phyloP scores from a whole-genome alignment of 1,140 invertebrate genomes.

The Phocides pigmalion region DNA sequence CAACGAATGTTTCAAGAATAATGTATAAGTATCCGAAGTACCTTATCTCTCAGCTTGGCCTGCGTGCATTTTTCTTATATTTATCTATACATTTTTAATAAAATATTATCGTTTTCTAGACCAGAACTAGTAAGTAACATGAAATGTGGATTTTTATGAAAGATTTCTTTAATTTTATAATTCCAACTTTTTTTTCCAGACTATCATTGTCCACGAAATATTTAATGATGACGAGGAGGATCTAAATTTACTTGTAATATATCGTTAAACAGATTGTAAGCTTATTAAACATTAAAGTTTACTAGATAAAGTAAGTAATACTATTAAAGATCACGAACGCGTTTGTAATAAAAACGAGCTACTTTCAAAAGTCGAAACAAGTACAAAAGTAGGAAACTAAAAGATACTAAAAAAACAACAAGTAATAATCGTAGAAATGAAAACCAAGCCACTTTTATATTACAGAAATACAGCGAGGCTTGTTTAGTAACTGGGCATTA shows the following conservation, averaged over 20 bases:
- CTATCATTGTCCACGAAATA: no score
- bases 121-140: no score
- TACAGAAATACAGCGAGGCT: conserved; percentile 28
- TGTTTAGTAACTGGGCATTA: conserved; percentile 35
- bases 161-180: no score
- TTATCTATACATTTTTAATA: no score
- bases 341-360: conserved; percentile 23
- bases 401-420: conserved; percentile 31
- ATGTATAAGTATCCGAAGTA: neutral
- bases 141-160: no score
- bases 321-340: conserved; percentile 18
- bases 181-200: no score
- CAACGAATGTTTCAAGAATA: neutral
- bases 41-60: no score
- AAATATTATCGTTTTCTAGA: no score
- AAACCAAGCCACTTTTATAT: conserved; percentile 31
- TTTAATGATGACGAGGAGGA: no score
- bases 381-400: conserved; percentile 26
- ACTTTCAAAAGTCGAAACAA: conserved; percentile 26
- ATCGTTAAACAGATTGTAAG: no score
- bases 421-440: conserved; percentile 26
- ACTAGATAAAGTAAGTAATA: conserved; percentile 31
- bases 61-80: no score
- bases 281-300: conserved; percentile 15
- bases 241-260: no score